phyloP scores from a whole-genome alignment of 2,113 vertebrate species.

The Calyptomena viridis region DNA sequence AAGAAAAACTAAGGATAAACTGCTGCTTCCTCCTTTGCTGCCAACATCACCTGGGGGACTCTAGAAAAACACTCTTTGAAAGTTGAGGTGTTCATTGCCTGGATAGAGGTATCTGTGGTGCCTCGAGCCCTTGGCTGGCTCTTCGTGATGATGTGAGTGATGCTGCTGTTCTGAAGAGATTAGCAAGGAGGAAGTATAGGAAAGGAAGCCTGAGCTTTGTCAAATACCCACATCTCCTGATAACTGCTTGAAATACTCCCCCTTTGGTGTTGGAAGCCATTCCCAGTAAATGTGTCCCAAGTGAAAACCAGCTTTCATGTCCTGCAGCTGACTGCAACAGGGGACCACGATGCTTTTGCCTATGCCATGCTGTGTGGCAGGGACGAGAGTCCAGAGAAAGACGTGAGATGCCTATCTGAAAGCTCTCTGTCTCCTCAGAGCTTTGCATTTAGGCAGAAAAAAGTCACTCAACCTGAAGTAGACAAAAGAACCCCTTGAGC shows the following conservation, averaged over 20 bases:
- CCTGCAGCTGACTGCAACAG: neutral
- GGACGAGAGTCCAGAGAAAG: neutral
- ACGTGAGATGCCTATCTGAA: neutral
- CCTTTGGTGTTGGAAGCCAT: neutral
- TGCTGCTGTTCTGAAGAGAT: neutral
- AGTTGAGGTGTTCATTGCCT: neutral
- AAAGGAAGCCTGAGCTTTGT: neutral
- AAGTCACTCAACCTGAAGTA: neutral
- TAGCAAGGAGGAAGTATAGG: neutral
- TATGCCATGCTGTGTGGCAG: neutral
- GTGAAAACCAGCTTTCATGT: neutral
- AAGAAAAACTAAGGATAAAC: neutral
- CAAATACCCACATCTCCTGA: neutral
- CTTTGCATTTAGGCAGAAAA: neutral
- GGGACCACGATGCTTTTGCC: accelerated
- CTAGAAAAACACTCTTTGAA: neutral
- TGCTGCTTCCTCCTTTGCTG: constrained; percentile 2
- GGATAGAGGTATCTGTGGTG: neutral
- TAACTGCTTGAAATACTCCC: neutral
- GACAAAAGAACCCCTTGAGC: neutral
- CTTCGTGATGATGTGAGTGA: neutral
- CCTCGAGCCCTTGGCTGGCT: neutral
- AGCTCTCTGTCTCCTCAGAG: neutral
- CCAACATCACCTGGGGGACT: neutral
- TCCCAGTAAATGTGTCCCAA: accelerated